Conservation (phyloP, 2,888 invertebrate species). For the Nomada fabriciana region DNA sequence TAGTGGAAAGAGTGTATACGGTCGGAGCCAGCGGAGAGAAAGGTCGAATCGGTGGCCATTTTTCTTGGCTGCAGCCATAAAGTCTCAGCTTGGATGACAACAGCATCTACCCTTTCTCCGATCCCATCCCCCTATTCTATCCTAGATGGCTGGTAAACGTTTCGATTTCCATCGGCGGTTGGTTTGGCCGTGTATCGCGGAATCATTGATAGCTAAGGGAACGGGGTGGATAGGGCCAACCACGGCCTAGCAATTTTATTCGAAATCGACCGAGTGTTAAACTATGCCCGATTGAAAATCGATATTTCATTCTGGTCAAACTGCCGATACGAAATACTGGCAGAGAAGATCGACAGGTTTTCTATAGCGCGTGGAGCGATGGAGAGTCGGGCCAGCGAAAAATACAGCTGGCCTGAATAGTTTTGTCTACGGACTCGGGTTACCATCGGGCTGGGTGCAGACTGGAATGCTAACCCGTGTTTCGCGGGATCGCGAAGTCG, state of each 20-base stretch:
- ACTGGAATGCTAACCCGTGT: conserved; percentile 3
- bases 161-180: conserved; percentile 64
- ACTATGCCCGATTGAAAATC: conserved; percentile 79
- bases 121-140: neutral
- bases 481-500: neutral
- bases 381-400: conserved; percentile 49
- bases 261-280: conserved; percentile 79
- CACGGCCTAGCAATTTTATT: conserved; percentile 74
- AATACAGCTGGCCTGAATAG: conserved; percentile 57
- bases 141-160: conserved; percentile 61
- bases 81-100: conserved; percentile 66
- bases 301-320: conserved; percentile 75
- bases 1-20: conserved; percentile 9
- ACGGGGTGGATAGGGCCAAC: conserved; percentile 49
- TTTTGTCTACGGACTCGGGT: conserved; percentile 55
- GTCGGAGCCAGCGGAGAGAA: conserved; percentile 19
- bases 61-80: conserved; percentile 70
- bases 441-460: conserved; percentile 50
- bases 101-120: conserved; percentile 26
- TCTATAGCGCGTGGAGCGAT: conserved; percentile 56
- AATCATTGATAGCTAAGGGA: conserved; percentile 56
- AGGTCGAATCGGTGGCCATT: conserved; percentile 60
- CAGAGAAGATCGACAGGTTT: conserved; percentile 64
- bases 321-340: conserved; percentile 59
- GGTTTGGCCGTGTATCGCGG: conserved; percentile 56